Base-by-base conservation (phyloP, 2,113 vertebrate species). In the Pygoscelis adeliae region DNA sequence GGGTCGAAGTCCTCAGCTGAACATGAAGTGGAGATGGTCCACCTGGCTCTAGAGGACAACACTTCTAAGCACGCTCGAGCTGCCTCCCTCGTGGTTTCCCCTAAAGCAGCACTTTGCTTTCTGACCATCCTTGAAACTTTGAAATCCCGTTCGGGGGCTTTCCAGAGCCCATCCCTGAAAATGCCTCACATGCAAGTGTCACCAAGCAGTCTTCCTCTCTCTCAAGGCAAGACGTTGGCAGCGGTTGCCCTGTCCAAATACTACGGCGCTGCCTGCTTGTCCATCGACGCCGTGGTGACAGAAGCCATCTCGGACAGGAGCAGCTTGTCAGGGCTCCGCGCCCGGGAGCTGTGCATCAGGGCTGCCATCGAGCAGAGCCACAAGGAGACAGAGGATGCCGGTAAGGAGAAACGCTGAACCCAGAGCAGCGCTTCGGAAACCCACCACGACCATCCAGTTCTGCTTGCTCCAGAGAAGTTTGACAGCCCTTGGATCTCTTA, bases 201-300 rank as follows among this genome's bases (percentile, higher is more conserved):
- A 32, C 62, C 44, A 34, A 20, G 47, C 56, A 32, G 38, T 25
- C 10, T 52, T 63, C 23, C 44, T 77, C 61, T 96, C 69, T 55
- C 44, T 58, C n/a, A 30, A 99, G 99, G 98, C 49, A 99, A 98
- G 93, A 98, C 98, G 2, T 73, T 69, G 3, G 92, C 95, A 2
- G 98, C 99, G 0, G 80, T 93, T 3, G 93, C 74, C 67, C 83
- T 99, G 65, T 98, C 99, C 12, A 97, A 49, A 59, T 92, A 98
- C 88, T 99, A 99, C 2, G 96, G 79, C 0, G 98, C 97, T 2
- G 97, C 96, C 8, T 98, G 97, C 94, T 80, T 99, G 79, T 98
- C 73, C 84, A 88, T 99, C 1, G 98, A 99, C 29, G 46, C 97
- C 0, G 81, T 99, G 50, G 97, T 99, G 42, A 93, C 97, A 82